Percentiles rank a stretch among this genome's conserved stretches.
Evolutionary conservation across 2,797 vertebrate species (phyloP).

Genomic region (Alectoris magna): DNA sequence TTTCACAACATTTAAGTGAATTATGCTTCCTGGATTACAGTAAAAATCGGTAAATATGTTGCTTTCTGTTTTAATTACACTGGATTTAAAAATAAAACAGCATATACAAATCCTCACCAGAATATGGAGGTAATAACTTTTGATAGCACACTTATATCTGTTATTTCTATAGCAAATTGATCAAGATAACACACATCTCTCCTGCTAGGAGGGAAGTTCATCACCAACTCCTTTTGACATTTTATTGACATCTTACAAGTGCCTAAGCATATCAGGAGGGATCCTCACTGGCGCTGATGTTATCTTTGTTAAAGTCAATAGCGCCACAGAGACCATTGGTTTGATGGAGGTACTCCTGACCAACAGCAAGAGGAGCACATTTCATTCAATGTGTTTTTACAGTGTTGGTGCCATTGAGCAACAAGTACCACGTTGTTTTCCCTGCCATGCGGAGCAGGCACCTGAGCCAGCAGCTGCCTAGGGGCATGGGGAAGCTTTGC

Average conservation of each 20-base stretch:
- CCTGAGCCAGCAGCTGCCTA: not conserved
- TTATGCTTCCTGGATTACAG: not conserved
- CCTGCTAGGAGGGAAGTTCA: not conserved
- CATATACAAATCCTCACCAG: not conserved
- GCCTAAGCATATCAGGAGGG: not conserved
- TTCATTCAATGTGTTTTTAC: not conserved
- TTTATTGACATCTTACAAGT: not conserved
- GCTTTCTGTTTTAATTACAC: not conserved
- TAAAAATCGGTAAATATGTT: not conserved
- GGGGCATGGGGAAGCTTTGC: not conserved
- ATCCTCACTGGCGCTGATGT: not conserved
- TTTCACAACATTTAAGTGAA: not conserved
- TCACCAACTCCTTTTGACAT: not conserved
- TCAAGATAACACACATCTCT: not conserved
- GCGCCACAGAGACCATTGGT: not conserved
- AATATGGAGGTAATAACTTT: not conserved
- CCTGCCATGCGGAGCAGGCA: not conserved
- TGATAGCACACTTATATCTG: not conserved
- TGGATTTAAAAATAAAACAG: not conserved
- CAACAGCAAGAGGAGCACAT: not conserved
- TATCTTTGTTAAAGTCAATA: constrained; percentile 13
- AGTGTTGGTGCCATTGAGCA: not conserved
- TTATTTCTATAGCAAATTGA: not conserved
- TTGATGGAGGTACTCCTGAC: not conserved
- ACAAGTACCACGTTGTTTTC: not conserved